Percentiles rank a stretch among this genome's conserved stretches.
Evolutionary conservation across 2,888 invertebrate species (phyloP).

Genomic region (Cloeon dipterum): DNA sequence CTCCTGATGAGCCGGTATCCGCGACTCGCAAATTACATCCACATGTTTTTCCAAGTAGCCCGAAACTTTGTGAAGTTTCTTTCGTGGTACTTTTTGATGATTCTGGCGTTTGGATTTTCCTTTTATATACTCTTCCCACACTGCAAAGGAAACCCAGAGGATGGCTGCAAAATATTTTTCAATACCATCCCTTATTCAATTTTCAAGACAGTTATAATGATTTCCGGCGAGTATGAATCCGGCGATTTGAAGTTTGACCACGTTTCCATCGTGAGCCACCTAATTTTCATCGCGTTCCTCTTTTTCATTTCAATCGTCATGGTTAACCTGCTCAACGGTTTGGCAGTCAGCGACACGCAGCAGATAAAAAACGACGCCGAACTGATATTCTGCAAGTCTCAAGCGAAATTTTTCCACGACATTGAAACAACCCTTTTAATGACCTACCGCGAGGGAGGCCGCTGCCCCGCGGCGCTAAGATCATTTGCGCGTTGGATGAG

Average conservation of each 20-base stretch:
- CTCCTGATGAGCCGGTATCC: constrained; percentile 60
- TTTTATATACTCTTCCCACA: constrained; percentile 55
- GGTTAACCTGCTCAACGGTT: constrained; percentile 59
- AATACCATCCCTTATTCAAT: constrained; percentile 42
- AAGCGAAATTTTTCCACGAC: constrained; percentile 45
- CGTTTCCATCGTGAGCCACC: constrained; percentile 48
- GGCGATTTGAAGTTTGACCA: constrained; percentile 33
- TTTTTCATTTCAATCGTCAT: constrained; percentile 64
- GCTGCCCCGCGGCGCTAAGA: too few species aligned
- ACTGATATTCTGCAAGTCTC: constrained; percentile 47
- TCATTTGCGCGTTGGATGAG: too few species aligned
- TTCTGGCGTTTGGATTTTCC: constrained; percentile 58
- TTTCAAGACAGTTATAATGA: constrained; percentile 67
- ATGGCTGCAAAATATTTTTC: constrained; percentile 39
- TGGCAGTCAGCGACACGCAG: constrained; percentile 62
- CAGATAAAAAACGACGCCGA: constrained; percentile 57
- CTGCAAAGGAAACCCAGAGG: constrained; percentile 13
- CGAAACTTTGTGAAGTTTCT: constrained; percentile 59
- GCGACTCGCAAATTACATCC: constrained; percentile 53
- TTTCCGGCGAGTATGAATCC: constrained; percentile 39
- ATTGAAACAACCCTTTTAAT: too few species aligned
- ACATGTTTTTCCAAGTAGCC: constrained; percentile 62
- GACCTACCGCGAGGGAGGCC: too few species aligned
- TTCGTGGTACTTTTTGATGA: constrained; percentile 54
- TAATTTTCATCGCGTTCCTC: constrained; percentile 57